A percentile compares a stretch with the other conserved stretches of the same genome.
phyloP scores from a whole-genome alignment of 2,113 vertebrate species.

The Edolisoma coerulescens region DNA sequence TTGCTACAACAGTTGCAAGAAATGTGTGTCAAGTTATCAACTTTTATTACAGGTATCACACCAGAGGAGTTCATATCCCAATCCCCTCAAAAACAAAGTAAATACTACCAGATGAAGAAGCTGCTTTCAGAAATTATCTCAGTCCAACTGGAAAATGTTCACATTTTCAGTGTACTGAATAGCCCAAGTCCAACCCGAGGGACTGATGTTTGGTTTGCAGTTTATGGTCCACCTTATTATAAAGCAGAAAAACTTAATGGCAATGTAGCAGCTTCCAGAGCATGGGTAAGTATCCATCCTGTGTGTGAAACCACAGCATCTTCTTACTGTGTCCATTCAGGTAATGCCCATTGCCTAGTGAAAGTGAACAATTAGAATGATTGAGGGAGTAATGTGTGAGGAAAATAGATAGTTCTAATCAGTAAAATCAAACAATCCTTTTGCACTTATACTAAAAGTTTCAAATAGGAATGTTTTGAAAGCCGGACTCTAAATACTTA shows the following conservation, averaged over 20 bases:
- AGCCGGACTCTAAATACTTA: background rate
- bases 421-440: background rate
- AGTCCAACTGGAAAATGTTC: conserved; percentile 68
- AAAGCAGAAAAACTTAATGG: conserved; percentile 84
- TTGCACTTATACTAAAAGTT: background rate
- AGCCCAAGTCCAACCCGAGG: conserved; percentile 36
- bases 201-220: conserved; percentile 80
- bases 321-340: background rate
- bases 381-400: background rate
- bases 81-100: conserved; percentile 62
- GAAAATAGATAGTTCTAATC: background rate
- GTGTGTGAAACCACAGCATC: background rate
- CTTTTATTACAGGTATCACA: conserved; percentile 72
- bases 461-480: background rate
- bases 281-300: conserved; percentile 65
- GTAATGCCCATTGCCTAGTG: background rate
- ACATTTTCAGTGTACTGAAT: conserved; percentile 81
- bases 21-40: background rate
- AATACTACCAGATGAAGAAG: conserved; percentile 73
- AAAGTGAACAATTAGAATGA: background rate
- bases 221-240: conserved; percentile 77
- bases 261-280: conserved; percentile 75
- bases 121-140: conserved; percentile 76
- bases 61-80: conserved; percentile 79
- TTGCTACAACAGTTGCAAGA: background rate